These are phyloP conservation scores for Eristalinus sepulchralis DNA, from an alignment of 2,888 invertebrate species.

Conservation along the genomic window DNA sequence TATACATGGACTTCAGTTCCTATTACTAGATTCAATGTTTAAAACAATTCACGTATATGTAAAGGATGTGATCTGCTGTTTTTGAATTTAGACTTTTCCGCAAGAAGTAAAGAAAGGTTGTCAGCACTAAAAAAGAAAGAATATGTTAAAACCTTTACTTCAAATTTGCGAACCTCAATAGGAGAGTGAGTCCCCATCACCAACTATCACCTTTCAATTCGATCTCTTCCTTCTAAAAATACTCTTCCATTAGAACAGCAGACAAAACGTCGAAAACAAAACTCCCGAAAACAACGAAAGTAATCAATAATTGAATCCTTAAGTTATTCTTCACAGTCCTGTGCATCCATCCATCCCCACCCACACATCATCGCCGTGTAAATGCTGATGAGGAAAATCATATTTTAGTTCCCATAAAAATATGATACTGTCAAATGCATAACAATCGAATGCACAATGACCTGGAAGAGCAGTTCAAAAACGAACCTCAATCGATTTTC, in stretches of 20 bases:
- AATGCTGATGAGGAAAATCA: not conserved
- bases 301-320: not conserved
- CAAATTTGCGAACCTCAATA: too few relatives aligned
- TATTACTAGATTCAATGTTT: too few relatives aligned
- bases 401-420: slow-evolving; percentile 31
- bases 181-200: too few relatives aligned
- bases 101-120: too few relatives aligned
- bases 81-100: too few relatives aligned
- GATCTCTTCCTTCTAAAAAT: too few relatives aligned
- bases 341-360: not conserved
- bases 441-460: slow-evolving; percentile 65
- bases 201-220: too few relatives aligned
- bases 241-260: not conserved
- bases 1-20: too few relatives aligned
- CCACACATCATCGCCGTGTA: not conserved
- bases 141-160: too few relatives aligned
- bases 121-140: too few relatives aligned
- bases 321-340: not conserved
- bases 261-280: not conserved
- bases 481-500: slow-evolving; percentile 20
- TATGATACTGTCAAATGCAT: slow-evolving; percentile 60
- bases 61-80: too few relatives aligned
- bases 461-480: slow-evolving; percentile 45
- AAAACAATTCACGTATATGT: too few relatives aligned
- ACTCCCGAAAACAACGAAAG: not conserved